These are phyloP conservation scores for Apis dorsata DNA, from an alignment of 1,140 invertebrate genomes.

Conservation along the genomic window DNA sequence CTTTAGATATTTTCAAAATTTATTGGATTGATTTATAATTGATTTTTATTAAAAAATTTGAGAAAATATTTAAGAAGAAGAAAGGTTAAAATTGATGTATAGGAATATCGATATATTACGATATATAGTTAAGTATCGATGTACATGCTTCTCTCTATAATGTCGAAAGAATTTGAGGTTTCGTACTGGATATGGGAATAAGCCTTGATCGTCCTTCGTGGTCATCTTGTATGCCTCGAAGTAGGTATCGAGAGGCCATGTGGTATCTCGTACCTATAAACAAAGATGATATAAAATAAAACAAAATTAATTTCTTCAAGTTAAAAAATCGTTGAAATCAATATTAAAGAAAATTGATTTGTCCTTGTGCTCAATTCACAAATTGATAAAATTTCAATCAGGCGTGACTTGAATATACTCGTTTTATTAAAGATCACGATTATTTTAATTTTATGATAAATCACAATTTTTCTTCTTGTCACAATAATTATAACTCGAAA, in stretches of 20 bases:
- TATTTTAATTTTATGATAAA: too few species aligned
- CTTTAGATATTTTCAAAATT: not conserved
- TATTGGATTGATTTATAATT: not conserved
- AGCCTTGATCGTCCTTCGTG: constrained; percentile 21
- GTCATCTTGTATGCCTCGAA: not conserved
- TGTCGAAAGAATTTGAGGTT: constrained; percentile 35
- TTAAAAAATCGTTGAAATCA: not conserved
- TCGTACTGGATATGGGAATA: not conserved
- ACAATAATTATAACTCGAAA: too few species aligned
- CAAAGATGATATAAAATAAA: not conserved
- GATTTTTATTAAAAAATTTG: not conserved
- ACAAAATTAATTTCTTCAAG: not conserved
- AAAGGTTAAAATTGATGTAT: not conserved
- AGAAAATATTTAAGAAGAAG: not conserved
- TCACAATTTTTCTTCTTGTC: too few species aligned
- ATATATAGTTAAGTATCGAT: not conserved
- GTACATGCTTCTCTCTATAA: too few species aligned
- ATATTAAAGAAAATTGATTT: not conserved
- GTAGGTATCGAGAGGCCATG: constrained; percentile 1
- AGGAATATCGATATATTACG: not conserved
- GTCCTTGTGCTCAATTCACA: not conserved
- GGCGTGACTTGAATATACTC: too few species aligned
- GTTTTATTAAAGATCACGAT: too few species aligned
- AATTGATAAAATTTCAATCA: not conserved
- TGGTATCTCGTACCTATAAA: not conserved